Percentiles rank a stretch among this genome's conserved stretches.
phyloP scores from a whole-genome alignment of 2,888 invertebrate genomes.

The Andrena haemorrhoa region DNA sequence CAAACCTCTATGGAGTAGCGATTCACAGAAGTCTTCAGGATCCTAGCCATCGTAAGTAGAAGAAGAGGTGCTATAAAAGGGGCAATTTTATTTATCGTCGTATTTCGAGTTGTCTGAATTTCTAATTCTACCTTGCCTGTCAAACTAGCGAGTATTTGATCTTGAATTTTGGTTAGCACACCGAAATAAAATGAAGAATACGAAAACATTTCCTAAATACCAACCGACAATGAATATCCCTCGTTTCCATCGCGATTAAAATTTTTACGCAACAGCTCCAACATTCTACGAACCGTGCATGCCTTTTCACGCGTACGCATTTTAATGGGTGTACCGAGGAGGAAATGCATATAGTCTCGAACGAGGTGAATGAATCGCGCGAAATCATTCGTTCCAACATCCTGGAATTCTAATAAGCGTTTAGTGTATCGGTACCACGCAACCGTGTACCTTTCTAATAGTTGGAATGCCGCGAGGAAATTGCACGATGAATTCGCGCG shows the following conservation, averaged over 20 bases:
- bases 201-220: neutral
- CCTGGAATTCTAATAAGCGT: slow-evolving; percentile 59
- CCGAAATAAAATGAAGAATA: too few relatives aligned
- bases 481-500: slow-evolving; percentile 41
- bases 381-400: slow-evolving; percentile 46
- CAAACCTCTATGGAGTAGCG: neutral
- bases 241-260: slow-evolving; percentile 10
- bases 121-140: too few relatives aligned
- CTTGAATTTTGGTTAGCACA: too few relatives aligned
- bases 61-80: too few relatives aligned
- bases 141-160: too few relatives aligned
- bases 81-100: too few relatives aligned
- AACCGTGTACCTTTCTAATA: slow-evolving; percentile 57
- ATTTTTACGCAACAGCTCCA: slow-evolving; percentile 6
- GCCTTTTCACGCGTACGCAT: slow-evolving; percentile 1
- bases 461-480: slow-evolving; percentile 60
- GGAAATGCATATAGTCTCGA: slow-evolving; percentile 7
- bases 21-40: neutral
- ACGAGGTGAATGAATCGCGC: slow-evolving; percentile 20
- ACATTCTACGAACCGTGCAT: slow-evolving; percentile 19
- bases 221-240: slow-evolving; percentile 1
- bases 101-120: too few relatives aligned
- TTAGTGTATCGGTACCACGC: slow-evolving; percentile 37
- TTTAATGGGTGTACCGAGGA: slow-evolving; percentile 8
- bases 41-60: neutral